Conservation (phyloP, 92 coral and sea anemone genomes). For the Phenganax stokvisi region DNA sequence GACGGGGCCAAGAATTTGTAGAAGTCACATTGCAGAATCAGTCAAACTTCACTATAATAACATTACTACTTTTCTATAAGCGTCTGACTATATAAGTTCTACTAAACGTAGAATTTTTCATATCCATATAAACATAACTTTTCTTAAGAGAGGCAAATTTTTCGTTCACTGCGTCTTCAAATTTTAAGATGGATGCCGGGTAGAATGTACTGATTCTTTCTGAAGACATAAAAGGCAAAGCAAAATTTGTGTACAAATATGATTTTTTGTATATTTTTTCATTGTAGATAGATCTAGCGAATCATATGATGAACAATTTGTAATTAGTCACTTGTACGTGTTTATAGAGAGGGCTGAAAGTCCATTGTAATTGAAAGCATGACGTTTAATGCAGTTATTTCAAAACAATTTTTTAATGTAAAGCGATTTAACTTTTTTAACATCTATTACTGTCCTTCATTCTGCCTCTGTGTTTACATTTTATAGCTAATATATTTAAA, state of each 20-base stretch:
- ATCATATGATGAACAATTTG: constrained; percentile 11
- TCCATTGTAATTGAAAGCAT: not conserved
- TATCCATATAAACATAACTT: too few species aligned
- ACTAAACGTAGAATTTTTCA: too few species aligned
- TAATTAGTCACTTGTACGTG: not conserved
- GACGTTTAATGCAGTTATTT: not conserved
- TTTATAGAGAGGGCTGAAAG: not conserved
- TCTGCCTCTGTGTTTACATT: not conserved
- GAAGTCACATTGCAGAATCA: too few species aligned
- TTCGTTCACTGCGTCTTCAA: too few species aligned
- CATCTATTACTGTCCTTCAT: not conserved
- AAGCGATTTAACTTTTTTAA: constrained; percentile 4
- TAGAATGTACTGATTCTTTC: not conserved
- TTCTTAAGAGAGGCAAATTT: too few species aligned
- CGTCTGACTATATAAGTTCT: too few species aligned
- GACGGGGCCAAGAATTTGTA: too few species aligned
- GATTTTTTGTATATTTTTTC: not conserved
- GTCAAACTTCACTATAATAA: too few species aligned
- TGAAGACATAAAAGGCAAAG: too few species aligned
- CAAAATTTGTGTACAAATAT: not conserved
- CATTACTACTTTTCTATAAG: too few species aligned
- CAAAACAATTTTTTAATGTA: constrained; percentile 7
- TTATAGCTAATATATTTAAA: not conserved
- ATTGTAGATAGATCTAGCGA: not conserved
- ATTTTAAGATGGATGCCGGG: not conserved